A percentile compares a stretch with the other conserved stretches of the same genome.
Evolutionary conservation across 2,888 invertebrate genomes (phyloP).

Genomic region (Cyclophora albipunctata): DNA sequence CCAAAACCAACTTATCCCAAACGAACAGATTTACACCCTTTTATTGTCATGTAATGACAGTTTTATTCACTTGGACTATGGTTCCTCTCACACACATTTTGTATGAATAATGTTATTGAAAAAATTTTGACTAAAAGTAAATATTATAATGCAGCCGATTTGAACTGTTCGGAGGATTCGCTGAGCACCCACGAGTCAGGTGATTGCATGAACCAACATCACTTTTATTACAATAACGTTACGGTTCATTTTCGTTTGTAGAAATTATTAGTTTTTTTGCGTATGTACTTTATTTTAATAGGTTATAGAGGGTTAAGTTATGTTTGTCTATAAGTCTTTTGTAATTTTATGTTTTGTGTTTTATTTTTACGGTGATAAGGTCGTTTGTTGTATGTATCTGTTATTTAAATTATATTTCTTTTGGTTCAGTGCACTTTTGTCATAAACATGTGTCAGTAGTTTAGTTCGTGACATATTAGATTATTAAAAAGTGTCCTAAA

Average conservation of each 20-base stretch:
- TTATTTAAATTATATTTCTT: neutral
- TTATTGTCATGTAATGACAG: too few species aligned
- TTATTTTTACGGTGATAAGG: neutral
- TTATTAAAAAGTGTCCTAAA: too few species aligned
- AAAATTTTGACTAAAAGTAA: neutral
- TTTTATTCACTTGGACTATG: too few species aligned
- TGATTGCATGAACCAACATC: conserved; percentile 68
- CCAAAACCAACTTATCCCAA: too few species aligned
- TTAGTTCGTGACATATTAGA: too few species aligned
- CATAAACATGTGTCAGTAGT: too few species aligned
- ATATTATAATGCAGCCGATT: conserved; percentile 77
- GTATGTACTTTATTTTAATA: conserved; percentile 3
- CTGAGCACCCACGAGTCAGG: conserved; percentile 88
- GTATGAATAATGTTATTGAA: too few species aligned
- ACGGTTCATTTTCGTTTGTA: conserved; percentile 40
- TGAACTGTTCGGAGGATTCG: conserved; percentile 87
- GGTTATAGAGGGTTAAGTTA: conserved; percentile 11
- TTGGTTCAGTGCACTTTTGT: neutral
- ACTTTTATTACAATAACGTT: conserved; percentile 21
- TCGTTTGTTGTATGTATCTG: too few species aligned
- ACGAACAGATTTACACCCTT: too few species aligned
- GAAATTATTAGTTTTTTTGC: conserved; percentile 18
- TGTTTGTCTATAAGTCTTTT: conserved; percentile 12
- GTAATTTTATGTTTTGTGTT: neutral
- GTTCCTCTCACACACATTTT: too few species aligned